phyloP scores from a whole-genome alignment of 1,140 invertebrate species.

The Lysiphlebus fabarum region DNA sequence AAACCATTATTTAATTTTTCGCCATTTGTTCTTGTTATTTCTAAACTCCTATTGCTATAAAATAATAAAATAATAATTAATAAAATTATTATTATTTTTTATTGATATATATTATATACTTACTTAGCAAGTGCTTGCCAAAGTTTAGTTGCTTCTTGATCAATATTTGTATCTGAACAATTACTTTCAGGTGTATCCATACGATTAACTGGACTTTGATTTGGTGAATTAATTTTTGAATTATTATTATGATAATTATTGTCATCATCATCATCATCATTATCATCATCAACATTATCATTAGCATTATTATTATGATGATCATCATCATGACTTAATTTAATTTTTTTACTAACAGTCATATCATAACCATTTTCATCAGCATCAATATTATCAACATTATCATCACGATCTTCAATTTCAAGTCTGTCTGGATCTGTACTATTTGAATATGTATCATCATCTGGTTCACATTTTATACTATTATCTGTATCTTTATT shows the following conservation, averaged over 20 bases:
- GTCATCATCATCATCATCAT: conserved; percentile 46
- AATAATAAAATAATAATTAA: conserved; percentile 22
- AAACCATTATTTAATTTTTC: conserved; percentile 51
- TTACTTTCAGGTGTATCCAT: conserved; percentile 59
- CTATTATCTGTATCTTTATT: conserved; percentile 29
- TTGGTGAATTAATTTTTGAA: conserved; percentile 37
- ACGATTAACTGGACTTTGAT: conserved; percentile 49
- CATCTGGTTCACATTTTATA: conserved; percentile 49
- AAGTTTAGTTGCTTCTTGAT: conserved; percentile 58
- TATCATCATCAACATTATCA: conserved; percentile 42
- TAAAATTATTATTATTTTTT: conserved; percentile 2
- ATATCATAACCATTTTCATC: conserved; percentile 53
- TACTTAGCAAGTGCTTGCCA: conserved; percentile 60
- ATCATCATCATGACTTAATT: no score
- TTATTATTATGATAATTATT: conserved; percentile 34
- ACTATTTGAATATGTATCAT: conserved; percentile 55
- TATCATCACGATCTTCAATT: conserved; percentile 52
- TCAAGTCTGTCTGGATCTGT: conserved; percentile 59
- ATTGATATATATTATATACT: no score
- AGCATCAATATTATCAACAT: conserved; percentile 37
- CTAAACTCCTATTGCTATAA: conserved; percentile 49
- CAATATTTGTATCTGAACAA: conserved; percentile 58
- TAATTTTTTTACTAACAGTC: conserved; percentile 40
- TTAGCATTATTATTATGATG: conserved; percentile 45
- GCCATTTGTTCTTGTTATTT: conserved; percentile 52